Conservation (phyloP, 2,888 invertebrate genomes). For the Troides oblongomaculatus region DNA sequence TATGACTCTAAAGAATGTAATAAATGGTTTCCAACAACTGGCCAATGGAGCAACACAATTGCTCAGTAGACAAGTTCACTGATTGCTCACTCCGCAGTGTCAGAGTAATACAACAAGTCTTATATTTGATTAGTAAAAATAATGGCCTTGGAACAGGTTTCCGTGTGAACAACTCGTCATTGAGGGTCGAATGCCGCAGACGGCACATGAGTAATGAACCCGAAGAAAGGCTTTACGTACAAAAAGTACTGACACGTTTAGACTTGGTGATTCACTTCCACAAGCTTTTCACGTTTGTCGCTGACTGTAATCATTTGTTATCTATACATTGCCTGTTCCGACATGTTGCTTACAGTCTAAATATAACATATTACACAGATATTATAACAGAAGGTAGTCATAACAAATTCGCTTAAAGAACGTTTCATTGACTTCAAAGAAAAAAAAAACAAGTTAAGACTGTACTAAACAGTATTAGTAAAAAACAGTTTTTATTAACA, state of each 20-base stretch:
- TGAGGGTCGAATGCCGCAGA: slow-evolving; percentile 26
- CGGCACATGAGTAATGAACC: slow-evolving; percentile 24
- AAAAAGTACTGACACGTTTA: slow-evolving; percentile 25
- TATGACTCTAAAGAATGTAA: background rate
- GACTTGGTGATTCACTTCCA: slow-evolving; percentile 19
- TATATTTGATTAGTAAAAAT: slow-evolving; percentile 30
- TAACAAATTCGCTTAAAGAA: no score
- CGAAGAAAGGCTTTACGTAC: slow-evolving; percentile 20
- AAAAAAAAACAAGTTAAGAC: background rate
- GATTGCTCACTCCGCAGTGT: slow-evolving; percentile 20
- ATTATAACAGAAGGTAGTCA: no score
- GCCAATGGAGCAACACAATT: background rate
- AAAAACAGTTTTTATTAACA: no score
- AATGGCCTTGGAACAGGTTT: slow-evolving; percentile 26
- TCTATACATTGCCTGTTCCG: slow-evolving; percentile 12
- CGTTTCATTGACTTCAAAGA: background rate
- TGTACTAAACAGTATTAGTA: no score
- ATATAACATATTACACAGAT: no score
- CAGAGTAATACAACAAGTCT: slow-evolving; percentile 4
- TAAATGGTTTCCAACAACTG: background rate
- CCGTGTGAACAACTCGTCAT: slow-evolving; percentile 28
- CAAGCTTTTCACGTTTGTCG: slow-evolving; percentile 7
- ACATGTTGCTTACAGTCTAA: no score
- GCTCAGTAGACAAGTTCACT: slow-evolving; percentile 8
- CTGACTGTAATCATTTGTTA: background rate